These are phyloP conservation scores for Chymomyza caudatula DNA, from an alignment of 2,888 invertebrate species.

Conservation along the genomic window DNA sequence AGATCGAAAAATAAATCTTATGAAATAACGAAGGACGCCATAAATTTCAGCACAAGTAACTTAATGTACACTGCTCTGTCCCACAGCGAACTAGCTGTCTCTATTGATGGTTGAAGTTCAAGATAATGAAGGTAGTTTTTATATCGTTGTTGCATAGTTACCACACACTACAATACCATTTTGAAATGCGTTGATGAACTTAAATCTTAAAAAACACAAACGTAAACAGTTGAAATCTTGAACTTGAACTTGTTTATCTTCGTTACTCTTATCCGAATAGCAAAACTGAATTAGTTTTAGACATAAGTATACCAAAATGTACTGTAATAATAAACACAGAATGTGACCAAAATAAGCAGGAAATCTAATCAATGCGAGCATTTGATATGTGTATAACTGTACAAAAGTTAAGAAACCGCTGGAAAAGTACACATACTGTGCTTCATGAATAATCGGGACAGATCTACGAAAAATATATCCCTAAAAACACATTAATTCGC, in stretches of 20 bases:
- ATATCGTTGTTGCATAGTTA: not conserved
- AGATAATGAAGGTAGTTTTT: not conserved
- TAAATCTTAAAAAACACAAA: not conserved
- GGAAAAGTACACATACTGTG: too few species aligned
- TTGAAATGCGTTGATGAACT: too few species aligned
- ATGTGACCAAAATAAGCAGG: not conserved
- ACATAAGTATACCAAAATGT: too few species aligned
- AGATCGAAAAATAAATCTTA: constrained; percentile 63
- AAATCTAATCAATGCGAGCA: not conserved
- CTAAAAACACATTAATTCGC: too few species aligned
- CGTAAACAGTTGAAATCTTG: not conserved
- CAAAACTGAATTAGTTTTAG: not conserved
- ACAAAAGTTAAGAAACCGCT: not conserved
- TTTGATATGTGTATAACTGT: not conserved
- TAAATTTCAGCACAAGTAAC: constrained; percentile 51
- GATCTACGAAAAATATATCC: too few species aligned
- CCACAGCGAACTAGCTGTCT: not conserved
- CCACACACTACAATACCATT: too few species aligned
- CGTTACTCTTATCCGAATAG: not conserved
- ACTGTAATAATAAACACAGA: not conserved
- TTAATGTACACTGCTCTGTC: constrained; percentile 25
- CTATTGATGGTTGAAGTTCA: not conserved
- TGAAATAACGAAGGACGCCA: constrained; percentile 46
- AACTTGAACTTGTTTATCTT: not conserved
- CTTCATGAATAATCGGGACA: too few species aligned